Conservation (phyloP, 2,888 invertebrate genomes). For the Orchestes rusci region DNA sequence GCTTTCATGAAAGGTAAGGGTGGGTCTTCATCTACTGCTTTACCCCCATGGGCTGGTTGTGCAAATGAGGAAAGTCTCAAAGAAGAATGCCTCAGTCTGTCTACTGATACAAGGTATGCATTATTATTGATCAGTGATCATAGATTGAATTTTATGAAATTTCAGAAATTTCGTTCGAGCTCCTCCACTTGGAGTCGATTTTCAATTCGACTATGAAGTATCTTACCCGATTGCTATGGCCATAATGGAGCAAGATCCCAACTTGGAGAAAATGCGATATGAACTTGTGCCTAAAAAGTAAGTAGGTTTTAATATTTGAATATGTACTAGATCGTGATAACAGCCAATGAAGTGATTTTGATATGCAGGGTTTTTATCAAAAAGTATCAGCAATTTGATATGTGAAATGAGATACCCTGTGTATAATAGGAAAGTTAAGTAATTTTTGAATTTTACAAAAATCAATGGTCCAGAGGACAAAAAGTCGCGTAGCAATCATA, state of each 20-base stretch:
- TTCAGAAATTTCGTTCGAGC: slow-evolving; percentile 83
- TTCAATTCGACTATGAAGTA: slow-evolving; percentile 89
- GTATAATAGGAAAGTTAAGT: no score
- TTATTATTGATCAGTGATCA: not conserved
- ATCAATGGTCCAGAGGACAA: no score
- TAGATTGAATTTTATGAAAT: not conserved
- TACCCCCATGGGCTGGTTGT: slow-evolving; percentile 93
- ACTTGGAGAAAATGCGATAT: slow-evolving; percentile 97
- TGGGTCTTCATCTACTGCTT: slow-evolving; percentile 59
- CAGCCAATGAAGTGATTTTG: no score
- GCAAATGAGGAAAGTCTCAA: slow-evolving; percentile 91
- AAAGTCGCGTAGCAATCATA: no score
- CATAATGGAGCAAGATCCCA: slow-evolving; percentile 90
- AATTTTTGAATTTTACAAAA: no score
- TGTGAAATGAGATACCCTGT: no score
- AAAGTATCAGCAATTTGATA: no score
- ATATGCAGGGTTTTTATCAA: no score
- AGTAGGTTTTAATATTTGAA: slow-evolving; percentile 40
- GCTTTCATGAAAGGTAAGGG: slow-evolving; percentile 88
- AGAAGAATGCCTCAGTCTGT: slow-evolving; percentile 90
- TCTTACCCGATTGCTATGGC: slow-evolving; percentile 91
- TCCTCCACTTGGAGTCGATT: slow-evolving; percentile 92
- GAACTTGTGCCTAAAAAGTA: slow-evolving; percentile 99
- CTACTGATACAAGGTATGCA: slow-evolving; percentile 77
- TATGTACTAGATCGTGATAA: no score